These are phyloP conservation scores for Dysmachus trigonus DNA, from an alignment of 2,888 invertebrate genomes.

Conservation along the genomic window DNA sequence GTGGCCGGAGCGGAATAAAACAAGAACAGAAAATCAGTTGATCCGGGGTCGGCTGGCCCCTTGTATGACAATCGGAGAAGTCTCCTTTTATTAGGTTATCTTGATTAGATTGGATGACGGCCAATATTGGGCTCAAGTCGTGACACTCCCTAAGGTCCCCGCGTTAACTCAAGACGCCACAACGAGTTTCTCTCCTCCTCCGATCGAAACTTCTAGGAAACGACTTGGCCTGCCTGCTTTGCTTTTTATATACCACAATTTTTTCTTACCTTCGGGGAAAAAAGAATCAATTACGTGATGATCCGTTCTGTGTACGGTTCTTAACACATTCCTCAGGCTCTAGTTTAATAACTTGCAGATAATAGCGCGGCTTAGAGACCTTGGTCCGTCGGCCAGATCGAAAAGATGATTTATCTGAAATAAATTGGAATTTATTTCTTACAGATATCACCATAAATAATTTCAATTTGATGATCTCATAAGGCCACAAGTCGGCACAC, in stretches of 20 bases:
- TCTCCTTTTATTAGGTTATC: constrained; percentile 10
- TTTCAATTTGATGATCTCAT: constrained; percentile 17
- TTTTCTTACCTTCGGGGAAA: neutral
- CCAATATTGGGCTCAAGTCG: constrained; percentile 16
- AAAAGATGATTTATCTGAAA: constrained; percentile 23
- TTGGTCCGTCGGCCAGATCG: constrained; percentile 10
- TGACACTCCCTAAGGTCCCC: constrained; percentile 27
- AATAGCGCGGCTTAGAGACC: constrained; percentile 19
- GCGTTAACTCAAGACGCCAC: neutral
- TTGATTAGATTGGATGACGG: constrained; percentile 1
- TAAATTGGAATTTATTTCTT: constrained; percentile 23
- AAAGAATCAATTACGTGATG: neutral
- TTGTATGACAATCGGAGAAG: neutral
- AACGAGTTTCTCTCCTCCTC: neutral
- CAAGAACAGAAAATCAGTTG: neutral
- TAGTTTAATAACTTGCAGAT: constrained; percentile 14
- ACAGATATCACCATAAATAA: constrained; percentile 10
- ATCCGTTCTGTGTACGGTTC: constrained; percentile 11
- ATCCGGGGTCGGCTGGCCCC: neutral
- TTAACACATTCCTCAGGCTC: neutral
- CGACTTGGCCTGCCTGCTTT: neutral
- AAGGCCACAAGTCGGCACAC: neutral
- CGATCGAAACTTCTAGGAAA: neutral
- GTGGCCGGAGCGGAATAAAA: neutral
- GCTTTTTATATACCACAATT: neutral